These are phyloP conservation scores for Venustaconcha ellipsiformis DNA, from an alignment of 1,140 invertebrate species.

Conservation along the genomic window DNA sequence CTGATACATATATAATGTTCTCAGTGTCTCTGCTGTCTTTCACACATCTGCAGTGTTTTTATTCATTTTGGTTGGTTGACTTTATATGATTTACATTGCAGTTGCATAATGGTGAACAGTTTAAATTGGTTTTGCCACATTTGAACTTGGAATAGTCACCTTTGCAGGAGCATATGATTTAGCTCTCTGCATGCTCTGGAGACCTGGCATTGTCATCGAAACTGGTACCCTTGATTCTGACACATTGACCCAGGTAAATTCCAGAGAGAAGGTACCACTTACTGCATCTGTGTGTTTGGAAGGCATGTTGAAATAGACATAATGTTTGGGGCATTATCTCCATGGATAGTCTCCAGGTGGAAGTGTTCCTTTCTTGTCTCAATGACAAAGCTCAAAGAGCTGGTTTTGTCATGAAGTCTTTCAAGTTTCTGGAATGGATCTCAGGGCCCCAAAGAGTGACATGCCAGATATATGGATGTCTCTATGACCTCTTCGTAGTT, in stretches of 20 bases:
- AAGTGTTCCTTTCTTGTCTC: no score
- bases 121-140: no score
- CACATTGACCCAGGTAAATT: slow-evolving; percentile 12
- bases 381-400: no score
- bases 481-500: background rate
- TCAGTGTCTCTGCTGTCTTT: no score
- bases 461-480: background rate
- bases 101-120: no score
- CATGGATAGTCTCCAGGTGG: background rate
- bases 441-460: background rate
- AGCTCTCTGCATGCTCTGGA: slow-evolving; percentile 20
- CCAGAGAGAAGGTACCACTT: slow-evolving; percentile 1
- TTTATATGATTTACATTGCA: no score
- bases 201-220: slow-evolving; percentile 3
- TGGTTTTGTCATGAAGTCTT: no score
- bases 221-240: slow-evolving; percentile 15
- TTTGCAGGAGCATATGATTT: slow-evolving; percentile 13
- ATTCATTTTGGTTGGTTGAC: no score
- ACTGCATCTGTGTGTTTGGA: background rate
- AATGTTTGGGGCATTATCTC: slow-evolving; percentile 1
- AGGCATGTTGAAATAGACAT: slow-evolving; percentile 3
- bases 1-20: no score
- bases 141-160: no score
- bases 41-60: no score
- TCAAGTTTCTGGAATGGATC: no score